Evolutionary conservation across 1,140 invertebrate species (phyloP).

Genomic region (Pygmarrhopalites habei): DNA sequence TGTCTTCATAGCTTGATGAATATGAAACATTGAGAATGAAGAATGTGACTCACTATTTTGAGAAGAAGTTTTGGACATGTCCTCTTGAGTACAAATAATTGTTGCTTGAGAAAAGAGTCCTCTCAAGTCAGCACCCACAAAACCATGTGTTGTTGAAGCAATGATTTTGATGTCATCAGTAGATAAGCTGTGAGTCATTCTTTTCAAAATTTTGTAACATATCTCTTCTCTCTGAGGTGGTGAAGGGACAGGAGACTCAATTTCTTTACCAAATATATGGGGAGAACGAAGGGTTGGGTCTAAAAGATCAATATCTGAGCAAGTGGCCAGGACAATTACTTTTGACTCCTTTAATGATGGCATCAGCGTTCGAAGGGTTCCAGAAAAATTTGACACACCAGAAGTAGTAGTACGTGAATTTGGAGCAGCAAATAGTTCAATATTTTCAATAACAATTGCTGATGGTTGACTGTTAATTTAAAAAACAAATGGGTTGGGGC

Average conservation of each 20-base stretch:
- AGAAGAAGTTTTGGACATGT: background rate
- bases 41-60: background rate
- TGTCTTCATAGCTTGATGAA: conserved; percentile 55
- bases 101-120: conserved; percentile 64
- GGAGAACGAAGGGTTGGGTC: conserved; percentile 65
- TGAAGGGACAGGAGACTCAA: conserved; percentile 74
- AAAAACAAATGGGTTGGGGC: no score
- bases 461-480: conserved; percentile 6
- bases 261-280: conserved; percentile 71
- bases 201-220: conserved; percentile 54
- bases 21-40: conserved; percentile 33
- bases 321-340: conserved; percentile 67
- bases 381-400: background rate
- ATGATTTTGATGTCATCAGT: conserved; percentile 55
- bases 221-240: conserved; percentile 59
- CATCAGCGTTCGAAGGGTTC: background rate
- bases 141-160: conserved; percentile 70
- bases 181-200: conserved; percentile 51
- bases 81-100: conserved; percentile 46
- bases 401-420: conserved; percentile 3
- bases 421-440: conserved; percentile 41
- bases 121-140: conserved; percentile 76
- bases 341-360: conserved; percentile 35
- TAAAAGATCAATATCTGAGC: conserved; percentile 60
- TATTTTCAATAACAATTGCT: conserved; percentile 23